Evolutionary conservation across 2,797 vertebrate species (phyloP), one percentile per base, ranked within the genome.

Genomic region (Ispidina lecontei): DNA sequence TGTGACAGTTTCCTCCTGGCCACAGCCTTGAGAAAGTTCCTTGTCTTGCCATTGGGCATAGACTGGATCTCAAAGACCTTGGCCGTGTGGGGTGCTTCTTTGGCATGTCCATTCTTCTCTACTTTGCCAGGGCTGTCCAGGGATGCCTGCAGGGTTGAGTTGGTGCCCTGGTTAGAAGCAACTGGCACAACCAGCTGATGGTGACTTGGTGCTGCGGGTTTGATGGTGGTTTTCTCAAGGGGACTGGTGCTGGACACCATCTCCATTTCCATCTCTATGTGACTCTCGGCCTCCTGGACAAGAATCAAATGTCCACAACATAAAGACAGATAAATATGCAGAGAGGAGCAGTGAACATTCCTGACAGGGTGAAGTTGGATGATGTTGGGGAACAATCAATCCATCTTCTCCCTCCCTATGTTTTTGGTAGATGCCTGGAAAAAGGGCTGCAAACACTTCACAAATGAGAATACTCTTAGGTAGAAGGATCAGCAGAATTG

Each of bases 1-100:
- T 99, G 99, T 10, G 99, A 99, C 87, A 99, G 97, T 96, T 99
- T 99, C 91, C 99, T 98, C 96, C 98, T 99, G 97, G 98, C 99
- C 87, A 99, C 95, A 47, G 97, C 97, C 98, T 99, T 99, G 87
- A 99, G 97, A 8, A 98, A 99, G 51, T 98, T 99, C 97, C 98
- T 98, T 56, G 98, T 98, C 97, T 99, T 99, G 95, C 99, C 99
- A 12, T 99, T 99, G 84, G 98, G 98, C 97, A 99, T 98, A 67
- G 98, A 97, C 96, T 99, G 98, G 39, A 98, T 99, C 98, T 99
- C 98, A 85, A 99, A 99, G 87, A 98, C 97, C 97, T 98, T 99
- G 94, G 98, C 95, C 84, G 98, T 97, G 84, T 97, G 97, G 33
- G 98, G 97, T 74, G 96, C 95, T 29, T 98, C 94, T 92, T 98